Evolutionary conservation across 2,113 vertebrate genomes (phyloP), one percentile per base, ranked within the genome.

Genomic region (Hylia prasina): DNA sequence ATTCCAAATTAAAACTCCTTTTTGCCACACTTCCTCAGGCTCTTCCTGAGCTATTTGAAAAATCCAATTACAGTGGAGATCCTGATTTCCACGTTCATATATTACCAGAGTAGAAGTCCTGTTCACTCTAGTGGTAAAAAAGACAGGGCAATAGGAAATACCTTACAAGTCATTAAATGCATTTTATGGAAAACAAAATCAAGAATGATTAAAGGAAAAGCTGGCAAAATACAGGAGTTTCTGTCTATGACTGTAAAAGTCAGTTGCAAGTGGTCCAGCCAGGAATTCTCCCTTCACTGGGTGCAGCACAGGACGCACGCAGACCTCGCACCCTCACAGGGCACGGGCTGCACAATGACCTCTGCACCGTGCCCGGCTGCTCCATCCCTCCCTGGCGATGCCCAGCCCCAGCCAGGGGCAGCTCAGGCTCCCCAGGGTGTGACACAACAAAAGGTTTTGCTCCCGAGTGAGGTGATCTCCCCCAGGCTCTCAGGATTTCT

Each of bases 311-410:
- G 39, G 12, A 5, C 0, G 3, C 18, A 18, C 3, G 1, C 3
- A n/a, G 17, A 5, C n/a, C 72, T 5, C 27, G 3, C 33, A 6
- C 20, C 75, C 44, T 6, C 57, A 2, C 50, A 5, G 50, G 2
- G 15, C 19, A 2, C 33, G 33, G 42, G 57, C 63, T 44, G 40
- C 68, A 73, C 25, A 30, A 9, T 0, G 13, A 19, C 45, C 72
- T 10, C 31, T 0, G 2, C 39, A 37, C 0, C 0, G 10, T 4
- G 20, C 3, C 75, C 8, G 0, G 7, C 53, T 21, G 19, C 45
- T n/a, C 31, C 89, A 27, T 1, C 71, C 19, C 65, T 17, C 66
- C 61, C 61, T 15, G 48, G 39, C 15, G 80, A 35, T 9, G 33
- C 27, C 28, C 27, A 76, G 61, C 22, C 37, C 37, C 10, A 22